Evolutionary conservation across 2,888 invertebrate species (phyloP).

Genomic region (Cyclophora punctaria): DNA sequence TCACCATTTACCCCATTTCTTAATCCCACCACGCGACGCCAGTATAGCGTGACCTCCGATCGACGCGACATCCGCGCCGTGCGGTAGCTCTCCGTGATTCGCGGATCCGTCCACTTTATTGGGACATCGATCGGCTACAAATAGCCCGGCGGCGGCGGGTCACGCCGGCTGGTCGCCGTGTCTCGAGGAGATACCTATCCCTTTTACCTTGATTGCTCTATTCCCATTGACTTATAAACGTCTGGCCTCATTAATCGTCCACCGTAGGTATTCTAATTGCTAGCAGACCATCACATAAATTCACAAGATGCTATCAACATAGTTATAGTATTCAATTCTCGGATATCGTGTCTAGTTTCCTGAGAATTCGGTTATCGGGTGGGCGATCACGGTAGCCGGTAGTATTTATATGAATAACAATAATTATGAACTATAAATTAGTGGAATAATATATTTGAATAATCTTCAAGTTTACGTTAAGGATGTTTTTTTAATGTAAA

Average conservation of each 20-base stretch:
- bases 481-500: not conserved
- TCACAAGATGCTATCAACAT: conserved; percentile 24
- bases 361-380: conserved; percentile 27
- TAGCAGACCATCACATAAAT: conserved; percentile 8
- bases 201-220: conserved; percentile 31
- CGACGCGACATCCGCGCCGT: too few species aligned
- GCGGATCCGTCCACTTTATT: conserved; percentile 17
- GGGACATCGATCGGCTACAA: conserved; percentile 16
- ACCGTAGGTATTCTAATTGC: conserved; percentile 1
- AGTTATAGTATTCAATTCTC: conserved; percentile 22
- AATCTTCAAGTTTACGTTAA: conserved; percentile 5
- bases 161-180: not conserved
- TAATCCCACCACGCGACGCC: conserved; percentile 43
- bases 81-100: conserved; percentile 17
- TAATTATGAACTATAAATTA: conserved; percentile 16
- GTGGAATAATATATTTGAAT: conserved; percentile 11
- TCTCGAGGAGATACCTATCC: conserved; percentile 28
- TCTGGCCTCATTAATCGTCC: conserved; percentile 9
- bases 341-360: conserved; percentile 18
- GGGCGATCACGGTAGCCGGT: conserved; percentile 17
- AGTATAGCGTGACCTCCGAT: conserved; percentile 26
- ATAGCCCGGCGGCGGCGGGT: conserved; percentile 10
- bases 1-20: conserved; percentile 64
- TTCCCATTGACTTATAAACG: conserved; percentile 28
- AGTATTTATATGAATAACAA: conserved; percentile 16